Conservation (phyloP, 2,888 invertebrate species). For the Drosophila pseudotalamancana region DNA sequence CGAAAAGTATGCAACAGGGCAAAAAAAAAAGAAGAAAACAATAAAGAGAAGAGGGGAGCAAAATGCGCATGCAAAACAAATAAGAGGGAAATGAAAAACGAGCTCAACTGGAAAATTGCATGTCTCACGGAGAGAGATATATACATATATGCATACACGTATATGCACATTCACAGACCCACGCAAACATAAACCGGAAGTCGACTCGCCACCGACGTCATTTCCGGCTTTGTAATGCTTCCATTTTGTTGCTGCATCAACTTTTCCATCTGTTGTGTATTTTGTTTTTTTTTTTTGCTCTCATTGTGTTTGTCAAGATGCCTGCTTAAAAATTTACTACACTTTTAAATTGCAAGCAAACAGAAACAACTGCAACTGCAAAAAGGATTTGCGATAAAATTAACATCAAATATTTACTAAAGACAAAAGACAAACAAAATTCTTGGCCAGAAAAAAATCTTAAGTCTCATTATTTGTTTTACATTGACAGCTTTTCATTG, state of each 20-base stretch:
- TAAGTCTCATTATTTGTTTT: background rate
- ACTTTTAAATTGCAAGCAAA: constrained; percentile 56
- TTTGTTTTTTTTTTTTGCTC: too few relatives aligned
- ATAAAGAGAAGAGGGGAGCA: too few relatives aligned
- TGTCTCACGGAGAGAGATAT: constrained; percentile 30
- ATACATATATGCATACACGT: constrained; percentile 19
- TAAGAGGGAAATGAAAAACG: constrained; percentile 78
- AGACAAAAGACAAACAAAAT: constrained; percentile 53
- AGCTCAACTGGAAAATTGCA: constrained; percentile 78
- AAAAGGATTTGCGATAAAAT: constrained; percentile 33
- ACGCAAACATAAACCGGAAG: constrained; percentile 29
- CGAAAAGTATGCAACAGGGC: constrained; percentile 42
- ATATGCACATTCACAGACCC: background rate
- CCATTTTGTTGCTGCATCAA: constrained; percentile 3
- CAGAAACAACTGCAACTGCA: constrained; percentile 13
- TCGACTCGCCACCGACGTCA: constrained; percentile 67
- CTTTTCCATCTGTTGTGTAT: constrained; percentile 23
- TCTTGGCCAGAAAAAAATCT: background rate
- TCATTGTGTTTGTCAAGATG: constrained; percentile 51
- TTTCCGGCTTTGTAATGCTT: constrained; percentile 58
- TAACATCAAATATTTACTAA: constrained; percentile 66
- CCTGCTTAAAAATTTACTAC: constrained; percentile 69
- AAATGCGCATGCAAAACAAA: constrained; percentile 67
- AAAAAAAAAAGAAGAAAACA: too few relatives aligned
- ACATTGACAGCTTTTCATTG: background rate